phyloP scores from a whole-genome alignment of 1,140 invertebrate genomes.

The Bilobella aurantiaca region DNA sequence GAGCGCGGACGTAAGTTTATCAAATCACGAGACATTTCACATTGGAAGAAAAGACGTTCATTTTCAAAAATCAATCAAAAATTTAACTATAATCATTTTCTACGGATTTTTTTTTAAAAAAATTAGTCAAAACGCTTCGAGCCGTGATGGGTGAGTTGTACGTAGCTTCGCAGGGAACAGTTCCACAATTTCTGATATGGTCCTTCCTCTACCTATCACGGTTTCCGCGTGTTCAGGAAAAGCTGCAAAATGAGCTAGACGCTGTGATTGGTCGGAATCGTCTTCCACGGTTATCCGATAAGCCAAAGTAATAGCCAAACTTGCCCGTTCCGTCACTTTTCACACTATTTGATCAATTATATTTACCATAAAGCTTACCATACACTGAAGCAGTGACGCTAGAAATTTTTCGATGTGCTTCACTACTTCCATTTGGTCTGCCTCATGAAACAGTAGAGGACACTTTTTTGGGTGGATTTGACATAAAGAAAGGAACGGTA shows the following conservation, averaged over 20 bases:
- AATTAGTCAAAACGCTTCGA: background rate
- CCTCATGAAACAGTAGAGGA: slow-evolving; percentile 3
- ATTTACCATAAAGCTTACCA: slow-evolving; percentile 44
- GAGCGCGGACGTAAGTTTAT: background rate
- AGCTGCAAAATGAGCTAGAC: background rate
- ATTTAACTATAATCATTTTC: background rate
- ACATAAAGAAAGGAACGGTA: background rate
- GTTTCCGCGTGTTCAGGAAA: background rate
- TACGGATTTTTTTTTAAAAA: background rate
- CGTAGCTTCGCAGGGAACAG: background rate
- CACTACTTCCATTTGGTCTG: slow-evolving; percentile 4
- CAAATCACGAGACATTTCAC: too few relatives aligned
- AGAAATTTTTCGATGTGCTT: slow-evolving; percentile 11
- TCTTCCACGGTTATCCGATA: background rate
- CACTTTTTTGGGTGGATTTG: background rate
- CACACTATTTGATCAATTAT: background rate
- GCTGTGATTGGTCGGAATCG: background rate
- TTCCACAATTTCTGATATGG: background rate
- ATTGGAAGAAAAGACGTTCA: too few relatives aligned
- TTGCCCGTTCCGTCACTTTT: background rate
- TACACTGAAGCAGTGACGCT: slow-evolving; percentile 22
- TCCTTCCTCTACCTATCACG: background rate
- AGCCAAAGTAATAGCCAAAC: background rate
- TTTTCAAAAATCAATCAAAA: too few relatives aligned
- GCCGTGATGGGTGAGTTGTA: background rate